These are phyloP conservation scores for Thumatha senex DNA, from an alignment of 2,888 invertebrate species.

Conservation along the genomic window DNA sequence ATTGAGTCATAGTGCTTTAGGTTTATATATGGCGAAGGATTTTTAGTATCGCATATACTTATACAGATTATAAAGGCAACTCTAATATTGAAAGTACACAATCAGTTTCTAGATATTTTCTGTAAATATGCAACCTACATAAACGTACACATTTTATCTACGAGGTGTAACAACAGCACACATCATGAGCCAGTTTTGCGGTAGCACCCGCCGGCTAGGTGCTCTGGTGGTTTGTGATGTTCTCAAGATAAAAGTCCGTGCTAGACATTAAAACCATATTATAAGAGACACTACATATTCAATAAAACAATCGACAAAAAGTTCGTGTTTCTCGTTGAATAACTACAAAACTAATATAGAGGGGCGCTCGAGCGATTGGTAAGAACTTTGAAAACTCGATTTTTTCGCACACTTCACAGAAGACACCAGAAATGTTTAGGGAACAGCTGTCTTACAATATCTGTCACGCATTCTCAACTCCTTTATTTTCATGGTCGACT, in stretches of 20 bases:
- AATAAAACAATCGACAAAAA: conserved; percentile 11
- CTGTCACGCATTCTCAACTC: neutral
- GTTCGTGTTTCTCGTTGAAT: neutral
- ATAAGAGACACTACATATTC: conserved; percentile 1
- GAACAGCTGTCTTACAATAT: neutral
- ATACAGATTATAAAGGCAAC: too few relatives aligned
- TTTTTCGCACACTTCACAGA: neutral
- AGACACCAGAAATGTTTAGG: too few relatives aligned
- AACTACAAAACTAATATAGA: neutral
- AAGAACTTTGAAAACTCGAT: neutral
- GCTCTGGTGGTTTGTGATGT: neutral
- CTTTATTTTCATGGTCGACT: neutral
- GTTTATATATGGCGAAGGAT: too few relatives aligned
- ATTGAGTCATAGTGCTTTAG: too few relatives aligned
- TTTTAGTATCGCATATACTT: too few relatives aligned
- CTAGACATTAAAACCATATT: neutral
- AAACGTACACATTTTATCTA: neutral
- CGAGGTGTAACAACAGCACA: neutral
- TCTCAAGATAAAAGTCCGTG: neutral
- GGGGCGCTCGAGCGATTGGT: neutral
- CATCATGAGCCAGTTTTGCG: neutral
- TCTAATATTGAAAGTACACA: too few relatives aligned
- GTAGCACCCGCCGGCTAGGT: neutral
- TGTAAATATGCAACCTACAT: too few relatives aligned
- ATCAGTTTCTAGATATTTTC: too few relatives aligned